These are phyloP conservation scores for Lepidothrix coronata DNA, from an alignment of 2,113 vertebrate species.

Conservation along the genomic window DNA sequence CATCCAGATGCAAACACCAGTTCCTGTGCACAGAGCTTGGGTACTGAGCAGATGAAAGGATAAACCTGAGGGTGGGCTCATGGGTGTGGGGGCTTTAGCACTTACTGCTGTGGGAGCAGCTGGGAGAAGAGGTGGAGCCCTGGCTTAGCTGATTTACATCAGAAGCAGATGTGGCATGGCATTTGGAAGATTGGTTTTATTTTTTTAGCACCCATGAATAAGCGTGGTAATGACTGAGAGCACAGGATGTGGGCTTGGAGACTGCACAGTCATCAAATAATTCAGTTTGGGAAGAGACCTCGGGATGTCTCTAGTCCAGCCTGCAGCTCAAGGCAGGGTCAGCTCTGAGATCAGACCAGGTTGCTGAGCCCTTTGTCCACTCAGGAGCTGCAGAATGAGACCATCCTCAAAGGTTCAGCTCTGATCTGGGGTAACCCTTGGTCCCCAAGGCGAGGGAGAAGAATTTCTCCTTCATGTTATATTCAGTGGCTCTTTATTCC, in stretches of 20 bases:
- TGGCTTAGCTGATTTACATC: neutral
- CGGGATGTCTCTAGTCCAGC: neutral
- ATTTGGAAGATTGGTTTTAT: neutral
- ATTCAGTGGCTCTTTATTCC: neutral
- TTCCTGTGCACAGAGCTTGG: neutral
- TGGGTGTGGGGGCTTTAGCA: neutral
- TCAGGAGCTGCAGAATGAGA: neutral
- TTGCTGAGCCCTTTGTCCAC: neutral
- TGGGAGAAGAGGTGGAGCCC: neutral
- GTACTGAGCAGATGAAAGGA: neutral
- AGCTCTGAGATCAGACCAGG: neutral
- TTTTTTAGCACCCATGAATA: neutral
- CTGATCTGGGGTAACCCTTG: neutral
- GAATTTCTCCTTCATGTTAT: neutral
- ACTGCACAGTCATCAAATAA: neutral
- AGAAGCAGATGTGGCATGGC: neutral
- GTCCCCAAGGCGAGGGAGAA: neutral
- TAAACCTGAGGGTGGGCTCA: accelerated
- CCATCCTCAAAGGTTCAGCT: neutral
- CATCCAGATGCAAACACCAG: neutral
- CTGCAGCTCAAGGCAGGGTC: neutral
- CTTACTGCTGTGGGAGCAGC: neutral
- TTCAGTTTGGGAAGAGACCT: neutral
- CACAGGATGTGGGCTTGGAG: neutral
- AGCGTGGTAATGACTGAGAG: neutral